A percentile compares a stretch with the other conserved stretches of the same genome.
These are phyloP conservation scores for Phoenoteleia sp. DNA, from an alignment of 2,888 invertebrate genomes.

Conservation along the genomic window DNA sequence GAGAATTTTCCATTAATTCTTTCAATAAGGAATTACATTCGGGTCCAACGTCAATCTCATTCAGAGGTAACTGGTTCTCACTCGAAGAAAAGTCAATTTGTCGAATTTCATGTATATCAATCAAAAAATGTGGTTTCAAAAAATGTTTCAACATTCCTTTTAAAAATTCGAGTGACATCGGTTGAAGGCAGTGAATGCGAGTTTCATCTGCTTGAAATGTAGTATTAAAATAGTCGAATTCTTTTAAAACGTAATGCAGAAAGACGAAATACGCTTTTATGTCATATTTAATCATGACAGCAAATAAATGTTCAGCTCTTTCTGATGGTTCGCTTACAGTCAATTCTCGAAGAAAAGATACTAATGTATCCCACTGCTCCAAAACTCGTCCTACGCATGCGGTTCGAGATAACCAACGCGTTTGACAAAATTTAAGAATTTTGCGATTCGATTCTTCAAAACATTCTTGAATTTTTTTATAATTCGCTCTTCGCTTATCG, in stretches of 20 bases:
- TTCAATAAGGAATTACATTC: neutral
- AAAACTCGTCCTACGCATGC: slow-evolving; percentile 8
- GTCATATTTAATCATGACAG: neutral
- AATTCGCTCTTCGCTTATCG: slow-evolving; percentile 10
- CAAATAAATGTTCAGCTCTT: neutral
- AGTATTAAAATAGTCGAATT: slow-evolving; percentile 65
- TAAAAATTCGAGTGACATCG: slow-evolving; percentile 35
- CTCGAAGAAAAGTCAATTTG: neutral
- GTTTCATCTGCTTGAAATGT: slow-evolving; percentile 58
- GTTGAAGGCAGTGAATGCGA: slow-evolving; percentile 48
- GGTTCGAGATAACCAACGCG: slow-evolving; percentile 35
- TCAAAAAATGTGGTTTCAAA: slow-evolving; percentile 51
- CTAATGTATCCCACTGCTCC: slow-evolving; percentile 30
- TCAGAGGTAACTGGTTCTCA: slow-evolving; percentile 13
- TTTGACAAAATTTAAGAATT: slow-evolving; percentile 14
- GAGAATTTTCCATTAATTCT: neutral
- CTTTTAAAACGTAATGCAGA: slow-evolving; percentile 52
- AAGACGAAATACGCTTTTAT: slow-evolving; percentile 56
- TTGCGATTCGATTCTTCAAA: neutral
- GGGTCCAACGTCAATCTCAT: slow-evolving; percentile 30
- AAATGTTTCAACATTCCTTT: slow-evolving; percentile 45
- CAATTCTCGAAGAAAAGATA: neutral
- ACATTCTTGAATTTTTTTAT: slow-evolving; percentile 38
- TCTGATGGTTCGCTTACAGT: neutral
- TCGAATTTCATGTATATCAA: neutral